Percentiles rank a stretch among this genome's conserved stretches.
Conservation (phyloP, 2,113 vertebrate species). For the human (Homo sapiens) region GRCh38 chr6:114731501-114732000, state of each 20-base stretch:
- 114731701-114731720: not conserved
- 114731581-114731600: not conserved
- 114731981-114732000: not conserved
- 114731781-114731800: not conserved
- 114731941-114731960: not conserved
- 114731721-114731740: not conserved
- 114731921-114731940: not conserved
- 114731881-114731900: not conserved
- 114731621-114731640: not conserved
- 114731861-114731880: not conserved
- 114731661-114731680: not conserved
- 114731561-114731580: not conserved
- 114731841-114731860: not conserved
- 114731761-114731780: not conserved
- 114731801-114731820: not conserved
- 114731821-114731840: not conserved
- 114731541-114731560: slow-evolving; percentile 26
- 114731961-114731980: not conserved
- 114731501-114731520: not conserved
- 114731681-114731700: not conserved
- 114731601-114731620: not conserved
- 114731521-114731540: not conserved
- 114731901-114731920: not conserved
- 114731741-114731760: not conserved
- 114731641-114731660: not conserved